phyloP scores from a whole-genome alignment of 2,113 vertebrate genomes.

The Scartelaos histophorus region DNA sequence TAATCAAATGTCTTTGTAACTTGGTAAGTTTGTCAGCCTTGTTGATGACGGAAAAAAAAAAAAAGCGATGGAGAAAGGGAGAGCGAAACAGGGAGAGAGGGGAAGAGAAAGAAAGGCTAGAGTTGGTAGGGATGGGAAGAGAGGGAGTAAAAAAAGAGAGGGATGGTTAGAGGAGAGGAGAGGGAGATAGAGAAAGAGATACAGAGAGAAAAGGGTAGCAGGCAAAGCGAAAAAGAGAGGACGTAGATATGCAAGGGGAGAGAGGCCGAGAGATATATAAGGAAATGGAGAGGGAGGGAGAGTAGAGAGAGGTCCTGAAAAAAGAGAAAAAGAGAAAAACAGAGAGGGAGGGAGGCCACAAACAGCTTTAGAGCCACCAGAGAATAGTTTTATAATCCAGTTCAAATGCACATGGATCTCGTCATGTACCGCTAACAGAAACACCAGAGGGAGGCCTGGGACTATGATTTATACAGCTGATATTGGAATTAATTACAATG shows the following conservation, averaged over 20 bases:
- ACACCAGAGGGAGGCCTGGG: constrained; percentile 38
- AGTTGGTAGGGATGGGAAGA: no score
- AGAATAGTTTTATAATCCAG: constrained; percentile 63
- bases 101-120: no score
- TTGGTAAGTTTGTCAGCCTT: no score
- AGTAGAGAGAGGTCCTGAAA: not conserved
- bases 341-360: constrained; percentile 8
- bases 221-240: not conserved
- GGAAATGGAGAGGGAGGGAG: not conserved
- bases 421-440: constrained; percentile 31
- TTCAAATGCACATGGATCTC: constrained; percentile 49
- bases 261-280: not conserved
- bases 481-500: constrained; percentile 41
- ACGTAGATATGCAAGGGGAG: no score
- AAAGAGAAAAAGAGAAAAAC: constrained; percentile 16
- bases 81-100: no score
- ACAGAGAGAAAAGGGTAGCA: not conserved
- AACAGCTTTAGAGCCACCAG: constrained; percentile 26
- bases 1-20: no score
- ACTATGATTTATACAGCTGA: constrained; percentile 39
- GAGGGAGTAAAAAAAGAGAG: no score
- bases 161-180: not conserved
- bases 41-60: no score
- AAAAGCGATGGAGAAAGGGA: no score
- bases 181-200: not conserved